Conservation (phyloP, 2,797 vertebrate genomes). For the Danionella dracula region DNA sequence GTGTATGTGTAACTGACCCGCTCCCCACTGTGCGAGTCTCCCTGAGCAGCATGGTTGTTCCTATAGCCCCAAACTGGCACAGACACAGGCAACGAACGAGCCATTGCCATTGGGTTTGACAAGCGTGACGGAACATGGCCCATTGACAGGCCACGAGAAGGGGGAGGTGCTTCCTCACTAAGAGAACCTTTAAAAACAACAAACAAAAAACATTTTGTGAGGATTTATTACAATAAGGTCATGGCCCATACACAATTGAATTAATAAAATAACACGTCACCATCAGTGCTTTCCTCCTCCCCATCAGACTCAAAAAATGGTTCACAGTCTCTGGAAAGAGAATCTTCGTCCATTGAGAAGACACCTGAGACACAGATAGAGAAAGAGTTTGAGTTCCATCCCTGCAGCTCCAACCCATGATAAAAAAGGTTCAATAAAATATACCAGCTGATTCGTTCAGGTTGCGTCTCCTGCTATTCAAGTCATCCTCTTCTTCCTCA, state of each 20-base stretch:
- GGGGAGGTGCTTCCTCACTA: conserved; percentile 79
- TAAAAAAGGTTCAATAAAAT: neutral
- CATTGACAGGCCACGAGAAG: conserved; percentile 62
- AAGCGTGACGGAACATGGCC: conserved; percentile 59
- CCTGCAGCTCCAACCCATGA: neutral
- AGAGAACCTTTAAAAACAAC: conserved; percentile 78
- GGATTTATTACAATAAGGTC: too few species aligned
- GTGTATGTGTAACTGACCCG: conserved; percentile 49
- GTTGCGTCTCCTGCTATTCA: conserved; percentile 57
- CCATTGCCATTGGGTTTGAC: conserved; percentile 70
- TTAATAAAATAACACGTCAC: too few species aligned
- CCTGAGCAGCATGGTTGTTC: conserved; percentile 48
- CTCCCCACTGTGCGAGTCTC: conserved; percentile 60
- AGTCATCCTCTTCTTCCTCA: conserved; percentile 59
- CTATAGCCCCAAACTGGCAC: conserved; percentile 86
- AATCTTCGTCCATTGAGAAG: conserved; percentile 90
- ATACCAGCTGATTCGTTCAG: conserved; percentile 63
- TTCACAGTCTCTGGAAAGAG: conserved; percentile 82
- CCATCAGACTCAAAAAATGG: conserved; percentile 89
- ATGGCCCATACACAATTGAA: too few species aligned
- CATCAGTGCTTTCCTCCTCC: conserved; percentile 88
- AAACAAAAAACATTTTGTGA: too few species aligned
- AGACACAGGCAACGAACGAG: conserved; percentile 84
- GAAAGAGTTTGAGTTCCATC: neutral
- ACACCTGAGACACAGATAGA: conserved; percentile 76